Conservation (phyloP, 2,797 vertebrate genomes). For the Cirrhinus mrigala region DNA sequence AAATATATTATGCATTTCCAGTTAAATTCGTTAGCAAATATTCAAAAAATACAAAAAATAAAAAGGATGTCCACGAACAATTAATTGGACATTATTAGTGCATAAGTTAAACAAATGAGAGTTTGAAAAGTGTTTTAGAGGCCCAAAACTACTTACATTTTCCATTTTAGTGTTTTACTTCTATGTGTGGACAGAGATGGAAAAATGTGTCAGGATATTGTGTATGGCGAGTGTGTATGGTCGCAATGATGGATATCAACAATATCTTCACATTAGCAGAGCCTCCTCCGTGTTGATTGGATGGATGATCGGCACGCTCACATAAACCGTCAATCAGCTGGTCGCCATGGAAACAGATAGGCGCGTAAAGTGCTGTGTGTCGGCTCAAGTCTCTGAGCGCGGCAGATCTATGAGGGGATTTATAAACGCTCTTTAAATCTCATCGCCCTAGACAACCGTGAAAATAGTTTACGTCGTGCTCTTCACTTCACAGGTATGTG, state of each 20-base stretch:
- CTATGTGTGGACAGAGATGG: background rate
- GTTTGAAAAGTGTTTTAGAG: background rate
- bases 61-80: background rate
- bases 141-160: background rate
- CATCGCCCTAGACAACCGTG: background rate
- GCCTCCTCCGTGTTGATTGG: slow-evolving; percentile 9
- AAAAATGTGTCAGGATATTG: background rate
- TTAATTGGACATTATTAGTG: background rate
- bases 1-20: background rate
- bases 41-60: background rate
- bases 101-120: background rate
- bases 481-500: slow-evolving; percentile 31
- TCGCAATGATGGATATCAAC: slow-evolving; percentile 26
- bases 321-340: slow-evolving; percentile 56
- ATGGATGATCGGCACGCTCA: slow-evolving; percentile 14
- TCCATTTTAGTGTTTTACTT: background rate
- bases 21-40: background rate
- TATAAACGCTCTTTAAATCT: slow-evolving; percentile 1
- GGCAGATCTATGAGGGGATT: slow-evolving; percentile 14
- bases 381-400: slow-evolving; percentile 14
- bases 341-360: slow-evolving; percentile 59
- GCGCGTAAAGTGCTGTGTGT: slow-evolving; percentile 42
- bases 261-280: slow-evolving; percentile 14
- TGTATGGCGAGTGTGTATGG: background rate
- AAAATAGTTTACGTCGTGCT: background rate